phyloP scores from a whole-genome alignment of 2,888 invertebrate species.

The Trilocha varians region DNA sequence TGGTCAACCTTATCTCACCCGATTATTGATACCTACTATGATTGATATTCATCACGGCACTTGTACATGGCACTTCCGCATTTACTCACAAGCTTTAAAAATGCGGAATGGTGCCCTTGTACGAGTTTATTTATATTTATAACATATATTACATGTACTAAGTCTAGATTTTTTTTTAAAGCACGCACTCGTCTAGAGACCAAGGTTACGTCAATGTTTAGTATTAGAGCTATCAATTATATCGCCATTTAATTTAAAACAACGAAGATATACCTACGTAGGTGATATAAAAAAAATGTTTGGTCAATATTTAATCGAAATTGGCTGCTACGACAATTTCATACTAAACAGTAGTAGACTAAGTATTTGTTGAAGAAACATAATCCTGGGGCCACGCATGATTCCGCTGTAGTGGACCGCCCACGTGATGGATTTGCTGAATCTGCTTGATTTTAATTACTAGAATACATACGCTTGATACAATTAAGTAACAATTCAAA shows the following conservation, averaged over 20 bases:
- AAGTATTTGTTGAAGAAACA: no score
- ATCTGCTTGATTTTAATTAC: no score
- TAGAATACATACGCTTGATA: no score
- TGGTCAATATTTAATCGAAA: no score
- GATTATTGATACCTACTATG: neutral
- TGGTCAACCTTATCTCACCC: neutral
- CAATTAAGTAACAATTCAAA: no score
- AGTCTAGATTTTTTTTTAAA: conserved; percentile 6
- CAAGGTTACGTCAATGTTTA: neutral
- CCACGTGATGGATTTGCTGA: no score
- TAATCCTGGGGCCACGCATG: no score
- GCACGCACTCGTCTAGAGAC: neutral
- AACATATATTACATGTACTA: conserved; percentile 6
- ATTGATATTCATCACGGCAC: neutral
- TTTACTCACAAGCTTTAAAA: conserved; percentile 2
- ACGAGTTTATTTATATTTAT: conserved; percentile 7
- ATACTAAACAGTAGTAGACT: no score
- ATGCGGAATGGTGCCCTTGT: conserved; percentile 8
- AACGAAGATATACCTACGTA: no score
- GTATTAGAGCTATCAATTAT: neutral
- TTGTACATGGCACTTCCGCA: conserved; percentile 1
- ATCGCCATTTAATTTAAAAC: neutral
- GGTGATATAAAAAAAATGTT: no score
- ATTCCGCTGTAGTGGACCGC: no score
- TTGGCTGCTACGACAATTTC: no score